Conservation (phyloP, 2,888 invertebrate species). For the Nomada lathburiana region DNA sequence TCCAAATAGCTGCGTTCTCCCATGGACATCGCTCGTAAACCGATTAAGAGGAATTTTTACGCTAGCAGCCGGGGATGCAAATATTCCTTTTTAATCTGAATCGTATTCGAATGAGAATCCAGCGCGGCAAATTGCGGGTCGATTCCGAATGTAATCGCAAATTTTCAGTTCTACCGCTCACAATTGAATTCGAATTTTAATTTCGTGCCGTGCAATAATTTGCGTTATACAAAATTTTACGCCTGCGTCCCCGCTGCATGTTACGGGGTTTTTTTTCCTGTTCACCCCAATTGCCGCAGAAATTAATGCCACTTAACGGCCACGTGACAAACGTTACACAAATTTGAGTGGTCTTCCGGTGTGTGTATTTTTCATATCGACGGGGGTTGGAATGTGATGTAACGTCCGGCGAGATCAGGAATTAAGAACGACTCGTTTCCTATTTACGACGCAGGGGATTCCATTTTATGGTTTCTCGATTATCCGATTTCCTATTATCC, state of each 20-base stretch:
- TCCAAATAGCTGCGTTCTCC: neutral
- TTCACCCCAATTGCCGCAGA: neutral
- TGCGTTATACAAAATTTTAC: conserved; percentile 9
- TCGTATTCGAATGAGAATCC: neutral
- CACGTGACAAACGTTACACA: neutral
- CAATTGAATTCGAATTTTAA: conserved; percentile 22
- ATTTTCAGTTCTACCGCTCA: neutral
- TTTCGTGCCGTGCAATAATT: neutral
- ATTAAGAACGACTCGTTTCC: conserved; percentile 16
- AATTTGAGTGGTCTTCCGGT: neutral
- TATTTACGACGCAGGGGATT: conserved; percentile 6
- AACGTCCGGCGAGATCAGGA: conserved; percentile 6
- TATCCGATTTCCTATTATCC: conserved; percentile 34
- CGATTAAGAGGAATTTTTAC: conserved; percentile 11
- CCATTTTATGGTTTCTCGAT: conserved; percentile 31
- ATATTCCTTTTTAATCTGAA: neutral
- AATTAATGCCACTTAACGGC: conserved; percentile 7
- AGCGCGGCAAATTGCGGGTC: neutral
- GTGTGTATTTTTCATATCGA: neutral
- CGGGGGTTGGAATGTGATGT: neutral
- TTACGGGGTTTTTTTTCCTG: neutral
- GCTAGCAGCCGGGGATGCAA: neutral
- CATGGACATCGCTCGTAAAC: neutral
- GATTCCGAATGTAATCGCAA: neutral
- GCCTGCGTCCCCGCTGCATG: neutral